phyloP scores from a whole-genome alignment of 2,113 vertebrate genomes.

The Melanostigma gelatinosum region DNA sequence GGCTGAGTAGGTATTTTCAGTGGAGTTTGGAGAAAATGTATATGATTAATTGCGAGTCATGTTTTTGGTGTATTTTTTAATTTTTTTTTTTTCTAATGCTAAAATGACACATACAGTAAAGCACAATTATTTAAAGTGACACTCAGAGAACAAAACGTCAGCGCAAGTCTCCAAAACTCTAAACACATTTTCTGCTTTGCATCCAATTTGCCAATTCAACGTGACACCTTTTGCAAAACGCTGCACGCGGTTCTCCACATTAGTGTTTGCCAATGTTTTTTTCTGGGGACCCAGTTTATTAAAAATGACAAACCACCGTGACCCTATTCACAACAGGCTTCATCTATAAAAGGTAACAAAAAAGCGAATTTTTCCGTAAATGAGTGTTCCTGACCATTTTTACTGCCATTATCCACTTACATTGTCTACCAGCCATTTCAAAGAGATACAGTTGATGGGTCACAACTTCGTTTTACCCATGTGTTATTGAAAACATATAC shows the following conservation, averaged over 20 bases:
- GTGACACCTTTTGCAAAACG: not conserved
- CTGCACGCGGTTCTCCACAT: not conserved
- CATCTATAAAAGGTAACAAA: too few species aligned
- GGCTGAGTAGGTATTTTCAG: slow-evolving; percentile 36
- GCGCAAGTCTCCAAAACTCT: not conserved
- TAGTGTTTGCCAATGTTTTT: too few species aligned
- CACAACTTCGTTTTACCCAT: too few species aligned
- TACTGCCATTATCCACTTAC: too few species aligned
- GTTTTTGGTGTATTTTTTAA: not conserved
- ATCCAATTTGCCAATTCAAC: not conserved
- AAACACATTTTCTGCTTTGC: not conserved
- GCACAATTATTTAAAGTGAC: not conserved
- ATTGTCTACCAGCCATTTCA: too few species aligned
- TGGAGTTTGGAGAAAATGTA: slow-evolving; percentile 24
- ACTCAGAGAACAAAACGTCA: not conserved
- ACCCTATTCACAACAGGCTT: too few species aligned
- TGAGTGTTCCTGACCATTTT: not conserved
- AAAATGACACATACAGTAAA: not conserved
- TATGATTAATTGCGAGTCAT: slow-evolving; percentile 36
- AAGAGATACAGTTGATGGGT: too few species aligned
- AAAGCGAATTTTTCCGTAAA: not conserved
- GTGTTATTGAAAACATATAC: too few species aligned
- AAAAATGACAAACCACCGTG: not conserved
- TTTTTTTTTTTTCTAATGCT: not conserved
- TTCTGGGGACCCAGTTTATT: too few species aligned